Evolutionary conservation across 2,113 vertebrate genomes (phyloP), one percentile per base, ranked within the genome.

Genomic region (Triplophysa siluroides): DNA sequence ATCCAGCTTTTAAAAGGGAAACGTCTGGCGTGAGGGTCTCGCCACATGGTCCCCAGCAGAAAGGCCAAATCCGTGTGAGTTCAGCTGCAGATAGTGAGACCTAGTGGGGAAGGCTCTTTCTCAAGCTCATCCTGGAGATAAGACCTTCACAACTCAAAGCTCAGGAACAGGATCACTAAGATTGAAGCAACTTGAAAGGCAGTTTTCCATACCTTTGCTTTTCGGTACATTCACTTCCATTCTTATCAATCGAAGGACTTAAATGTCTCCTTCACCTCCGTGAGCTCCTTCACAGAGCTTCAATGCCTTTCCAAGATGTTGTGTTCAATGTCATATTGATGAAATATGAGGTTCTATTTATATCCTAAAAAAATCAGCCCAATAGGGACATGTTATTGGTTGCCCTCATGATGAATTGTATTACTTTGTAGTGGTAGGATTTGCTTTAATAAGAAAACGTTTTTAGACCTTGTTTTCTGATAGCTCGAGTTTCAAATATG

Each of bases 61-160:
- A 92, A 92, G 88, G 92, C 84, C 85, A 91, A 84, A 86, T 85
- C 85, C 85, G 80, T 78, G 71, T 83, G 83, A 79, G 76, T 92
- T 88, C 82, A 67, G 86, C 78, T 80, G 73, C 61, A 91, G 85
- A 92, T 91, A 87, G 83, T 79, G 82, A 88, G 71, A 82, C 76
- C 24, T 84, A 85, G 83, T 70, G 78, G 85, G 86, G 83, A 80
- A 82, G 72, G 80, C 73, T 87, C 63, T 56, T 61, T 54, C 12
- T 81, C 60, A 68, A 83, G 68, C 78, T 90, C 78, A 86, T 66
- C 66, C 65, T 47, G 56, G 4, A 83, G 89, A 90, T 88, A 89
- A 90, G 65, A 63, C 82, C 83, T 81, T 80, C 77, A 38, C 50
- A 66, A 79, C 84, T 82, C 80, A 83, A 88, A 89, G 86, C 81